A percentile compares a stretch with the other conserved stretches of the same genome.
These are phyloP conservation scores for Pygocentrus nattereri DNA, from an alignment of 2,797 vertebrate species.

Conservation along the genomic window DNA sequence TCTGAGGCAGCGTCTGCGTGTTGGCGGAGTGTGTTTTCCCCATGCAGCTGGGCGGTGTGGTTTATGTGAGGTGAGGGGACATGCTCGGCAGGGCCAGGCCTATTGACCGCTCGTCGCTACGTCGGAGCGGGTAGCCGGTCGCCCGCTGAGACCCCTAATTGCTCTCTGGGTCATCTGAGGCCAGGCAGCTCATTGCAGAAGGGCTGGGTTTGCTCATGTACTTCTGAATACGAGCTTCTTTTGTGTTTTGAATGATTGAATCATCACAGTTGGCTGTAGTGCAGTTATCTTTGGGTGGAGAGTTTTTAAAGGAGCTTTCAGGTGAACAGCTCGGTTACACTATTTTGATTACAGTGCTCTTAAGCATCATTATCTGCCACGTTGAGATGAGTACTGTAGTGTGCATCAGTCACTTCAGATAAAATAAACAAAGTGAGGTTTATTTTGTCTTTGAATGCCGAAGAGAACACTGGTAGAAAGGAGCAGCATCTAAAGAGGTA, in stretches of 20 bases:
- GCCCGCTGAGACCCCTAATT: constrained; percentile 24
- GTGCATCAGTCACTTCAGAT: neutral
- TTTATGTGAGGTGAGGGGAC: constrained; percentile 39
- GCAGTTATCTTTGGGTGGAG: neutral
- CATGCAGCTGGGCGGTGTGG: neutral
- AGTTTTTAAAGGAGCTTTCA: constrained; percentile 2
- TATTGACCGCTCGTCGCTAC: neutral
- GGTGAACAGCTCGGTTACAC: neutral
- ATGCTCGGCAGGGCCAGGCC: constrained; percentile 19
- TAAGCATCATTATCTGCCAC: constrained; percentile 6
- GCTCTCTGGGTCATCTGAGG: constrained; percentile 25
- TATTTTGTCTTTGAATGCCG: neutral
- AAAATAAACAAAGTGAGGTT: neutral
- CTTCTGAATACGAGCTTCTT: neutral
- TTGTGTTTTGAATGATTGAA: neutral
- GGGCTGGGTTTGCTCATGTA: constrained; percentile 3
- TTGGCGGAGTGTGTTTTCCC: constrained; percentile 14
- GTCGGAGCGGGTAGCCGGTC: neutral
- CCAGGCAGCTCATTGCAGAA: neutral
- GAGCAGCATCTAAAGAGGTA: neutral
- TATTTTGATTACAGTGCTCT: neutral
- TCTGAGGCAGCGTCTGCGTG: constrained; percentile 18
- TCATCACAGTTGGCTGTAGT: neutral
- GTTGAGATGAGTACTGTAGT: constrained; percentile 2
- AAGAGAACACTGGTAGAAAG: neutral